Evolutionary conservation across 2,888 invertebrate genomes (phyloP), one percentile per base, ranked within the genome.

Genomic region (Eupithecia insigniata): DNA sequence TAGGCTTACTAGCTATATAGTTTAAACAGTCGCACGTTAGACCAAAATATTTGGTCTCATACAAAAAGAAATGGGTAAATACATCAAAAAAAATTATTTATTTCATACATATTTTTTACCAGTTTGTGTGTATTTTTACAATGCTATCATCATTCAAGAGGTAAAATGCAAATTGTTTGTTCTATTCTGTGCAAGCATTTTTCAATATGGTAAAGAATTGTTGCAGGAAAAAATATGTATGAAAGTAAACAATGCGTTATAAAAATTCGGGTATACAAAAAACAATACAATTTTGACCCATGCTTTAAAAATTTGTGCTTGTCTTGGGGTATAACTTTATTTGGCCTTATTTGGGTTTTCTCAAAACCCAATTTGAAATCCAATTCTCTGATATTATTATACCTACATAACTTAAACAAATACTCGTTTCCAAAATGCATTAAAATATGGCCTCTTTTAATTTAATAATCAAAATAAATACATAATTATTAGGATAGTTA

Each of bases 401-500:
- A n/a, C n/a, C n/a, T n/a, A 84, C 83, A 85, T 85, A 88, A 89
- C 81, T 82, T 82, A 85, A 83, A 76, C 81, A 81, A 82, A 80
- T 62, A 64, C 36, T 77, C 72, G 78, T 82, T 82, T 80, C 82
- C n/a, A 82, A 85, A 89, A 89, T 90, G 89, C 89, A 84, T 78
- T 83, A 83, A 83, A 83, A 82, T 86, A 90, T 90, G 89, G 90
- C 90, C 86, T 89, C 86, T 85, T 83, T 79, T 74, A 82, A 83
- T 86, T 79, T 74, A 82, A 84, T 86, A 12, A 87, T 84, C 82
- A 88, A 89, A 90, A 90, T 90, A 92, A 90, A 92, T 73, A 90
- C 84, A 82, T 87, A 86, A 82, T 86, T 87, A 88, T 85, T 82
- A 73, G 32, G 30, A 32, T 66, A 65, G 26, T 22, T 26, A 43